These are phyloP conservation scores for Melanerpes aurifrons DNA, from an alignment of 2,113 vertebrate genomes.

Conservation along the genomic window DNA sequence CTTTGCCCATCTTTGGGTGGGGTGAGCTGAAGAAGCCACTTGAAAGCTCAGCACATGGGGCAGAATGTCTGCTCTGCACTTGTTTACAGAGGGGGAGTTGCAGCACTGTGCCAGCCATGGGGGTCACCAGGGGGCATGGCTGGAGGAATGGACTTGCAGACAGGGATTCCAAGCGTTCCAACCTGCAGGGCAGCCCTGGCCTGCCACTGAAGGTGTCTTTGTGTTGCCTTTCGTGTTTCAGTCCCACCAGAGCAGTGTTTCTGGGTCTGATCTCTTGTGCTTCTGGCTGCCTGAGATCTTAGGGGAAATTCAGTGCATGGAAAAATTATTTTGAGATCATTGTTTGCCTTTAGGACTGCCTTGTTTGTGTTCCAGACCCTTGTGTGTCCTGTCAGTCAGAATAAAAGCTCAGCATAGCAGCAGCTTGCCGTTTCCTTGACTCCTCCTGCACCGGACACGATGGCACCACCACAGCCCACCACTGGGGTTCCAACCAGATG, in stretches of 20 bases:
- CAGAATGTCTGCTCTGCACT: not conserved
- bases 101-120: not conserved
- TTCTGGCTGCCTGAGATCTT: not conserved
- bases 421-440: not conserved
- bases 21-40: accelerated
- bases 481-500: not conserved
- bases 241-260: not conserved
- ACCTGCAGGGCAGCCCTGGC: accelerated
- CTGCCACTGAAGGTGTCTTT: not conserved
- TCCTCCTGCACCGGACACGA: not conserved
- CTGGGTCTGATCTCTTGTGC: no score
- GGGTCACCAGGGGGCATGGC: accelerated
- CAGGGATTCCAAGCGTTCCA: not conserved
- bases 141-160: not conserved
- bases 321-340: not conserved
- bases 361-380: not conserved
- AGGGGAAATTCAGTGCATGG: accelerated
- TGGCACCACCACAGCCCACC: not conserved
- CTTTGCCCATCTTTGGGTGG: not conserved
- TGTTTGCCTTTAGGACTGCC: not conserved
- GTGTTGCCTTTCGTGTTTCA: not conserved
- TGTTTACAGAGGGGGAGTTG: not conserved
- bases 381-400: not conserved
- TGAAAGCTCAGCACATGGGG: not conserved
- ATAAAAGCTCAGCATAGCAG: slow-evolving; percentile 15